phyloP scores from a whole-genome alignment of 2,888 invertebrate species.

The Cremastobaeus sp. region DNA sequence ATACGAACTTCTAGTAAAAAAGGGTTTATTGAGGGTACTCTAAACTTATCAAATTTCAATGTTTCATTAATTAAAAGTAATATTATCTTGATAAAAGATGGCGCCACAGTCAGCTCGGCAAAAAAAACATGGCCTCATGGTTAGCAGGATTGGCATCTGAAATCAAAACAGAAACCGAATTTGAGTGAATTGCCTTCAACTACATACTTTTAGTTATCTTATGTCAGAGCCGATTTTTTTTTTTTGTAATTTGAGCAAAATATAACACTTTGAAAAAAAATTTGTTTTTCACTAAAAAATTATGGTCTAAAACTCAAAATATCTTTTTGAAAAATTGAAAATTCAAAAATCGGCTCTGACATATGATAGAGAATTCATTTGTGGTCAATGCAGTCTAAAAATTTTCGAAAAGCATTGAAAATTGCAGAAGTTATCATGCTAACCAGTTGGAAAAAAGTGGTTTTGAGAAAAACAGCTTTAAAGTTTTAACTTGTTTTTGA shows the following conservation, averaged over 20 bases:
- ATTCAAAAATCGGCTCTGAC: slow-evolving; percentile 6
- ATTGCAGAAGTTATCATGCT: slow-evolving; percentile 15
- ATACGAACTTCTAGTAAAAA: slow-evolving; percentile 5
- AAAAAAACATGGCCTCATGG: slow-evolving; percentile 14
- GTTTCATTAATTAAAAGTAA: too few relatives aligned
- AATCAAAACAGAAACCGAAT: slow-evolving; percentile 10
- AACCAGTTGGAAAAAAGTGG: slow-evolving; percentile 6
- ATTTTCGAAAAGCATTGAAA: slow-evolving; percentile 12
- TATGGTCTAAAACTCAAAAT: slow-evolving; percentile 6
- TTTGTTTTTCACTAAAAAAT: slow-evolving; percentile 11
- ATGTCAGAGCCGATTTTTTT: slow-evolving; percentile 26
- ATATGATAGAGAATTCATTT: slow-evolving; percentile 12
- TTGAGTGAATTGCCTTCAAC: slow-evolving; percentile 5
- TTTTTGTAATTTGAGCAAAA: slow-evolving; percentile 21
- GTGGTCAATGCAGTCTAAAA: background rate
- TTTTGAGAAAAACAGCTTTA: slow-evolving; percentile 20
- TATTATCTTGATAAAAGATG: too few relatives aligned
- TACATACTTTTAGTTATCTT: slow-evolving; percentile 21
- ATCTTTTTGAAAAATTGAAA: slow-evolving; percentile 16
- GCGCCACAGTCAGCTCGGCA: too few relatives aligned
- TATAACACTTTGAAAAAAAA: slow-evolving; percentile 23
- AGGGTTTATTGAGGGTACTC: too few relatives aligned
- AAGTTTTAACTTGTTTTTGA: slow-evolving; percentile 9
- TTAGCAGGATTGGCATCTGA: slow-evolving; percentile 20
- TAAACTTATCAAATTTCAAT: too few relatives aligned